Conservation (phyloP, 2,797 vertebrate genomes). For the Podargus strigoides region DNA sequence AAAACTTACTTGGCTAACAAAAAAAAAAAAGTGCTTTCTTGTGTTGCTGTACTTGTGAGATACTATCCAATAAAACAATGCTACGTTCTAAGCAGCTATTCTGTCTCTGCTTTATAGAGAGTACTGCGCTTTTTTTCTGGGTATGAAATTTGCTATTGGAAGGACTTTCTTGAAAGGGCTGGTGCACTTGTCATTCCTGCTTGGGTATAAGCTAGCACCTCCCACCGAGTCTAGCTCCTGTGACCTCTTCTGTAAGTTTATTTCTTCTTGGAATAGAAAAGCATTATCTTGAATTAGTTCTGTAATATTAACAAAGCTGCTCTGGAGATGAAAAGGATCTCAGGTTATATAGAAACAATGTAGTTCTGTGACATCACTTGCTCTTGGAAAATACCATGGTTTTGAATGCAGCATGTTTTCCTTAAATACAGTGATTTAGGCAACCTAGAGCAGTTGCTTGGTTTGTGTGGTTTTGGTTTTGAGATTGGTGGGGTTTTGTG, state of each 20-base stretch:
- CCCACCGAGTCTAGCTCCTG: background rate
- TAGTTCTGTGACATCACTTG: background rate
- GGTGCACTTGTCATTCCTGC: background rate
- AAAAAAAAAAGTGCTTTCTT: background rate
- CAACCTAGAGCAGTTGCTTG: background rate
- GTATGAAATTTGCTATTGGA: background rate
- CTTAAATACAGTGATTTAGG: background rate
- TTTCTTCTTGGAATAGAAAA: background rate
- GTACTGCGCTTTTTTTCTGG: background rate
- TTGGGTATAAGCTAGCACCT: background rate
- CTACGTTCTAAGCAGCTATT: background rate
- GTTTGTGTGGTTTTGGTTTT: background rate
- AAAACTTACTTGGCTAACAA: background rate
- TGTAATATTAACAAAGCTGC: background rate
- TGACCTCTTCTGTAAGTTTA: background rate
- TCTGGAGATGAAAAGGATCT: background rate
- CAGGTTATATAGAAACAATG: background rate
- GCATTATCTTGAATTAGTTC: background rate
- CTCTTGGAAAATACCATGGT: background rate
- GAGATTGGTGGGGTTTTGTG: background rate
- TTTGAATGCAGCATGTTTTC: background rate
- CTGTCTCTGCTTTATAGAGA: background rate
- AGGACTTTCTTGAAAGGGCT: background rate
- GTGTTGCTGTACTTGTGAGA: background rate
- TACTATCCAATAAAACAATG: background rate